These are phyloP conservation scores for Drosophila subquinaria DNA, from an alignment of 2,888 invertebrate genomes.

Conservation along the genomic window DNA sequence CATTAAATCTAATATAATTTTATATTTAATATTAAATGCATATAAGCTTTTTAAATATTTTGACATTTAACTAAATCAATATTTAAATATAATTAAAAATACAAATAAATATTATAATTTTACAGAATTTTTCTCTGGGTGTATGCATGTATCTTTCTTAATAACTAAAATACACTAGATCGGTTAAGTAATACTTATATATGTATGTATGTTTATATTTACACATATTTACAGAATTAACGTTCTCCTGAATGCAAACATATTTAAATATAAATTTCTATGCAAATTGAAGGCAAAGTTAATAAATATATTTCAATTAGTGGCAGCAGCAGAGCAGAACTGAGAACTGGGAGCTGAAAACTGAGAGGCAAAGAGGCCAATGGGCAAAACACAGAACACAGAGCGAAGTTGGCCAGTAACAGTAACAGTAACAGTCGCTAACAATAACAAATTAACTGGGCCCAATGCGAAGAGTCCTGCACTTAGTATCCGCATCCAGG, in stretches of 20 bases:
- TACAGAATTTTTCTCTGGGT: too few species aligned
- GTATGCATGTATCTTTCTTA: neutral
- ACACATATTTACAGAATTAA: conserved; percentile 29
- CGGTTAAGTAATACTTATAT: neutral
- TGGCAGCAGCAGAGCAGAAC: conserved; percentile 1
- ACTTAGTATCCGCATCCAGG: conserved; percentile 19
- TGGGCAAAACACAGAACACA: neutral
- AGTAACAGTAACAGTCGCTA: conserved; percentile 39
- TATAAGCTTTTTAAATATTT: too few species aligned
- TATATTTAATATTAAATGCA: too few species aligned
- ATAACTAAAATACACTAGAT: neutral
- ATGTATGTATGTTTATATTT: conserved; percentile 3
- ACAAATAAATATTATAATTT: too few species aligned
- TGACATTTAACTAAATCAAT: too few species aligned
- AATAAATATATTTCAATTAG: conserved; percentile 75
- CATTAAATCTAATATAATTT: too few species aligned
- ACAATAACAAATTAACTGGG: conserved; percentile 77
- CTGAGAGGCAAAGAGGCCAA: conserved; percentile 4
- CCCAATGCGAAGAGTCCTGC: conserved; percentile 38
- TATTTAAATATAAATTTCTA: conserved; percentile 45
- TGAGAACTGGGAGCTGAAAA: neutral
- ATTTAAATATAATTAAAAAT: too few species aligned
- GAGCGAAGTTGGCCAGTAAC: conserved; percentile 13
- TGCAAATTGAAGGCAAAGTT: conserved; percentile 73
- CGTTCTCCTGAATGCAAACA: conserved; percentile 31